phyloP scores from a whole-genome alignment of 2,113 vertebrate genomes.

The Mus musculus region GRCm39 chr10:10228501-10229000 shows the following conservation, averaged over 20 bases:
- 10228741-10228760: conserved; percentile 84
- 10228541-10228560: background rate
- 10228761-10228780: conserved; percentile 66
- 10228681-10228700: conserved; percentile 87
- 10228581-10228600: too few relatives aligned
- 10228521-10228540: background rate
- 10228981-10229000: background rate
- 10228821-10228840: background rate
- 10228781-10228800: conserved; percentile 79
- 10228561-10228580: background rate
- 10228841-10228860: background rate
- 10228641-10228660: conserved; percentile 79
- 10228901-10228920: background rate
- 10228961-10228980: background rate
- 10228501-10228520: background rate
- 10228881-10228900: background rate
- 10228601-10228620: too few relatives aligned
- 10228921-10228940: background rate
- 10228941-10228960: background rate
- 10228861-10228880: background rate
- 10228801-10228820: conserved; percentile 82
- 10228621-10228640: conserved; percentile 62
- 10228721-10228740: conserved; percentile 79
- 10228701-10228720: conserved; percentile 85
- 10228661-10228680: conserved; percentile 81